Conservation (phyloP, 2,797 vertebrate species). For the Danio choprae region DNA sequence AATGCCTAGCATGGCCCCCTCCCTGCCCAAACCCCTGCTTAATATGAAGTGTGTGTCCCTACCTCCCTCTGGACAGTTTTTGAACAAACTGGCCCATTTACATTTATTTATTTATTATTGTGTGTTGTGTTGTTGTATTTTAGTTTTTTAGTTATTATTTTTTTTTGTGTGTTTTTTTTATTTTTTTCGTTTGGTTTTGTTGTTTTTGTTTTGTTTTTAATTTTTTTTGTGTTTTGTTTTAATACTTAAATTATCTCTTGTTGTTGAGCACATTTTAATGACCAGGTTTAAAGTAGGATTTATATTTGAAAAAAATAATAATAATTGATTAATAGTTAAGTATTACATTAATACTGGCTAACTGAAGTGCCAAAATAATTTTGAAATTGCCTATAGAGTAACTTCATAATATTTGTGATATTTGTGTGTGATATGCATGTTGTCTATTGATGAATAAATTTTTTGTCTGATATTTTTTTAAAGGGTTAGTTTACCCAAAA, state of each 20-base stretch:
- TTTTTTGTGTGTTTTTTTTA: too few species aligned
- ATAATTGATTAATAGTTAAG: too few species aligned
- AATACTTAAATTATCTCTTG: not conserved
- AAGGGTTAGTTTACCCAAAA: too few species aligned
- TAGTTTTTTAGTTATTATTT: too few species aligned
- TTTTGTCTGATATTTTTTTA: not conserved
- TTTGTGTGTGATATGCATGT: not conserved
- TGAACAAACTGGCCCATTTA: not conserved
- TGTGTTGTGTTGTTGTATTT: not conserved
- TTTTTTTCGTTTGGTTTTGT: too few species aligned
- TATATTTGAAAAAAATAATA: too few species aligned
- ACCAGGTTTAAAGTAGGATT: too few species aligned
- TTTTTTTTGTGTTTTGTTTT: not conserved
- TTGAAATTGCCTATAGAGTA: not conserved
- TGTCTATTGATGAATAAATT: not conserved
- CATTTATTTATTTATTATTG: too few species aligned
- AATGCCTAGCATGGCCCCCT: conserved; percentile 49
- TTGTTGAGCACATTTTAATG: too few species aligned
- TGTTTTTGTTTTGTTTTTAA: too few species aligned
- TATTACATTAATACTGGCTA: not conserved
- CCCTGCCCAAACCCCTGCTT: conserved; percentile 38
- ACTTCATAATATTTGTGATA: conserved; percentile 5
- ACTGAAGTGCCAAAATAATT: not conserved
- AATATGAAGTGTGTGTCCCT: conserved; percentile 32
- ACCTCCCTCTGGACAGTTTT: conserved; percentile 31